A percentile compares a stretch with the other conserved stretches of the same genome.
These are phyloP conservation scores for Alectoris magna DNA, from an alignment of 2,797 vertebrate genomes.

Conservation along the genomic window DNA sequence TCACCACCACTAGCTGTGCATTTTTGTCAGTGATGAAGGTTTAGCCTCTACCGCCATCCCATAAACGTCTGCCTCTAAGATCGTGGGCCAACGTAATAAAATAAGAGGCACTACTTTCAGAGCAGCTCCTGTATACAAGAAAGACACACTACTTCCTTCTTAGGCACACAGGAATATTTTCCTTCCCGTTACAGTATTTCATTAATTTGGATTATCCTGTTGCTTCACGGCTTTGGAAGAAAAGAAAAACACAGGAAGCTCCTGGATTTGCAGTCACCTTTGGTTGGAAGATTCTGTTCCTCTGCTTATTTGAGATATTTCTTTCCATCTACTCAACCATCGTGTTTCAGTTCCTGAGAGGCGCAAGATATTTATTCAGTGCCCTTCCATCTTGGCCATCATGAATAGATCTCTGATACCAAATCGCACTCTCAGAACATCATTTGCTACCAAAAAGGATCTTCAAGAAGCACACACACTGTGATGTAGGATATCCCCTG, in stretches of 20 bases:
- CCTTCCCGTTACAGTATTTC: constrained; percentile 36
- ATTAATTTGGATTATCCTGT: constrained; percentile 55
- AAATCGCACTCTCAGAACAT: constrained; percentile 47
- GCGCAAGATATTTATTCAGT: constrained; percentile 62
- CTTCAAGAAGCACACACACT: constrained; percentile 52
- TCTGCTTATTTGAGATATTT: constrained; percentile 68
- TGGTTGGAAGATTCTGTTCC: neutral
- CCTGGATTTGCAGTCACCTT: constrained; percentile 59
- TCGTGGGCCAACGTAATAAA: too few relatives aligned
- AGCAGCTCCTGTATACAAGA: neutral
- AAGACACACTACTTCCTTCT: neutral
- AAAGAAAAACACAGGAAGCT: neutral
- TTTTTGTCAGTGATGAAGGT: too few relatives aligned
- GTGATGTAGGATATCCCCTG: constrained; percentile 50
- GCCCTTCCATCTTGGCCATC: constrained; percentile 57
- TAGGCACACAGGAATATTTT: constrained; percentile 15
- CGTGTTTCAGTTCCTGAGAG: constrained; percentile 53
- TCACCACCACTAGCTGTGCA: too few relatives aligned
- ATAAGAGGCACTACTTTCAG: too few relatives aligned
- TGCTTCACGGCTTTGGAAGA: constrained; percentile 51
- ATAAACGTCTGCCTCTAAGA: too few relatives aligned
- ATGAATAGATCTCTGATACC: constrained; percentile 70
- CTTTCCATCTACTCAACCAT: constrained; percentile 38
- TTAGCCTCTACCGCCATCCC: too few relatives aligned
- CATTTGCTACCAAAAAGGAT: constrained; percentile 63